Percentiles rank a stretch among this genome's conserved stretches.
phyloP scores from a whole-genome alignment of 2,113 vertebrate genomes.

The Aptenodytes forsteri region DNA sequence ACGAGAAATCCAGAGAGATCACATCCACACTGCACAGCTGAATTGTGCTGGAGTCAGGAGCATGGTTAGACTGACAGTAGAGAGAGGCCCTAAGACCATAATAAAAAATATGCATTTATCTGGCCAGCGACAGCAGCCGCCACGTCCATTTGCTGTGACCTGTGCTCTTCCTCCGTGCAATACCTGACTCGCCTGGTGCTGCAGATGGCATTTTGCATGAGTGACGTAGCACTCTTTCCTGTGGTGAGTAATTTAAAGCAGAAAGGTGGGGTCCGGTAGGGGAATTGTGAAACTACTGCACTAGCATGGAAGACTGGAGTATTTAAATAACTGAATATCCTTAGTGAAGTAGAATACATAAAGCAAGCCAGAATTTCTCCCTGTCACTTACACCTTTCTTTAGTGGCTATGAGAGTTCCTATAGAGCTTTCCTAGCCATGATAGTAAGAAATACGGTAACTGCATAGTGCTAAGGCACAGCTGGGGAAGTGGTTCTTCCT shows the following conservation, averaged over 20 bases:
- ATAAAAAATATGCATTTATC: neutral
- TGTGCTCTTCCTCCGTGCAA: neutral
- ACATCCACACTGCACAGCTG: neutral
- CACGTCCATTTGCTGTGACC: accelerated
- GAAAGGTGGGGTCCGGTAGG: neutral
- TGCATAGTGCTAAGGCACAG: neutral
- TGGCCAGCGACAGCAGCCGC: neutral
- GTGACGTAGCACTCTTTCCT: neutral
- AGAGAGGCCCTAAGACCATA: neutral
- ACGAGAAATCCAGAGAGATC: neutral
- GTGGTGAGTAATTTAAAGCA: neutral
- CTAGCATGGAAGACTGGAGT: accelerated
- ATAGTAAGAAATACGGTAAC: neutral
- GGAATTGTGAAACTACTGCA: neutral
- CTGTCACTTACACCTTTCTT: neutral
- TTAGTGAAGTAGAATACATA: neutral
- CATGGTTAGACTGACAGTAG: neutral
- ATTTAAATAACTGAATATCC: neutral
- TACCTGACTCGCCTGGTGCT: neutral
- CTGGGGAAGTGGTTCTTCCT: neutral
- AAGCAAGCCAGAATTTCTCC: neutral
- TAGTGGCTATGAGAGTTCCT: neutral
- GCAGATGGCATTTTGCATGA: neutral
- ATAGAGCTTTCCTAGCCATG: neutral
- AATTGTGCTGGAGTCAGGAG: neutral